Evolutionary conservation across 2,113 vertebrate genomes (phyloP).

Genomic region (Clupea harengus): DNA sequence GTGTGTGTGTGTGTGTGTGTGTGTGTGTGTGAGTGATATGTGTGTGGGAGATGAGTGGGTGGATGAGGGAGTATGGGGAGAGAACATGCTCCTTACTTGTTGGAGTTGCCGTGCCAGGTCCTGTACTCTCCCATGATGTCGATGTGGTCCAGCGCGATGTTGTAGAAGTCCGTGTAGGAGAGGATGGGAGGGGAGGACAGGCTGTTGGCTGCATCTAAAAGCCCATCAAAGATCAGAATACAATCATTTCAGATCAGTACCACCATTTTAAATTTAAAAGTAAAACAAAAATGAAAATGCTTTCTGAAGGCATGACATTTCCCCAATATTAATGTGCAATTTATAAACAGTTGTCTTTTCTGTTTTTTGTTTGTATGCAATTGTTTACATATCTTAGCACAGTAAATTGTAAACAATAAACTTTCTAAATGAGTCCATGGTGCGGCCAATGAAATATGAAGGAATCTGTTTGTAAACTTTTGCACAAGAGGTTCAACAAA

Average conservation of each 20-base stretch:
- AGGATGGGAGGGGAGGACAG: constrained; percentile 80
- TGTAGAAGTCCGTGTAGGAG: constrained; percentile 92
- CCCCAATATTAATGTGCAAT: no score
- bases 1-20: background rate
- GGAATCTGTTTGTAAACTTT: no score
- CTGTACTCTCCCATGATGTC: constrained; percentile 95
- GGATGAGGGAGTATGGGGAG: background rate
- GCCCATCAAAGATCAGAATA: constrained; percentile 28
- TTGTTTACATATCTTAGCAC: no score
- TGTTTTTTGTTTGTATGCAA: no score
- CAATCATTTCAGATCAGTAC: background rate
- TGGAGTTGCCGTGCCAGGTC: constrained; percentile 90
- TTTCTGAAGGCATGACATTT: no score
- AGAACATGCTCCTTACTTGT: constrained; percentile 67
- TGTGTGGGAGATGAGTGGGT: background rate
- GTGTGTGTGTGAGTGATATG: background rate
- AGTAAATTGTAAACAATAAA: no score
- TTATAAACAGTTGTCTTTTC: no score
- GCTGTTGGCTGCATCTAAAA: constrained; percentile 86
- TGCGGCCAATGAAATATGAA: no score
- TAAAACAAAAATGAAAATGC: no score
- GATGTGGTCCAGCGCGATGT: constrained; percentile 91
- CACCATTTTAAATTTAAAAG: background rate
- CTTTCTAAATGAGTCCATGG: no score
- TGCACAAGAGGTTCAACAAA: no score